Percentiles rank a stretch among this genome's conserved stretches.
phyloP scores from a whole-genome alignment of 2,888 invertebrate genomes.

The Coronaproctus castanopsis region DNA sequence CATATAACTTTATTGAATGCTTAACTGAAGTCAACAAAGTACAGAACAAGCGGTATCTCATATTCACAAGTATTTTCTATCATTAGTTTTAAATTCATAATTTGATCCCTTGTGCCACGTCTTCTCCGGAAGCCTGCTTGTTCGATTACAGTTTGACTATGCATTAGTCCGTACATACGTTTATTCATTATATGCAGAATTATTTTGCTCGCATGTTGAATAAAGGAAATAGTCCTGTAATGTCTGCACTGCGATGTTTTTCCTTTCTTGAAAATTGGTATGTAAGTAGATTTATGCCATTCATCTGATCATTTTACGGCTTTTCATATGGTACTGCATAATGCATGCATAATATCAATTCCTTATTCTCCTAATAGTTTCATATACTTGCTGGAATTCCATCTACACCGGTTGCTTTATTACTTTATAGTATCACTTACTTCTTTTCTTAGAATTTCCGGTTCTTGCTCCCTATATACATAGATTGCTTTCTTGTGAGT shows the following conservation, averaged over 20 bases:
- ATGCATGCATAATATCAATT: not conserved
- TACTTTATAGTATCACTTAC: not conserved
- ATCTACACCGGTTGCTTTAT: too few relatives aligned
- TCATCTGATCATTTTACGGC: not conserved
- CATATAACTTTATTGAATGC: too few relatives aligned
- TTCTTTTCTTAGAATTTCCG: not conserved
- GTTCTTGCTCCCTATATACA: not conserved
- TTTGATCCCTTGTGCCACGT: not conserved
- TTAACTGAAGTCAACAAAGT: too few relatives aligned
- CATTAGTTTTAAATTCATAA: not conserved
- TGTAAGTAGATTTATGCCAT: not conserved
- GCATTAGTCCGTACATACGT: not conserved
- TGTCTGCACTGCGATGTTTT: not conserved
- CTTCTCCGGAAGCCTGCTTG: not conserved
- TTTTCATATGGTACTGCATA: not conserved
- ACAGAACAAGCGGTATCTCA: too few relatives aligned
- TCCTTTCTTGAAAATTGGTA: not conserved
- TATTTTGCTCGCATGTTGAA: not conserved
- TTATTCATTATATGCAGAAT: not conserved
- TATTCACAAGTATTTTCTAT: not conserved
- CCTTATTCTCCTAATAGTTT: not conserved
- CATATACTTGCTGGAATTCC: not conserved
- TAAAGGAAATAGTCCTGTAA: not conserved
- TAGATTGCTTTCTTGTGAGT: not conserved
- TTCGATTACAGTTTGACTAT: not conserved